These are phyloP conservation scores for Scaptomyza reducta DNA, from an alignment of 2,888 invertebrate species.

Conservation along the genomic window DNA sequence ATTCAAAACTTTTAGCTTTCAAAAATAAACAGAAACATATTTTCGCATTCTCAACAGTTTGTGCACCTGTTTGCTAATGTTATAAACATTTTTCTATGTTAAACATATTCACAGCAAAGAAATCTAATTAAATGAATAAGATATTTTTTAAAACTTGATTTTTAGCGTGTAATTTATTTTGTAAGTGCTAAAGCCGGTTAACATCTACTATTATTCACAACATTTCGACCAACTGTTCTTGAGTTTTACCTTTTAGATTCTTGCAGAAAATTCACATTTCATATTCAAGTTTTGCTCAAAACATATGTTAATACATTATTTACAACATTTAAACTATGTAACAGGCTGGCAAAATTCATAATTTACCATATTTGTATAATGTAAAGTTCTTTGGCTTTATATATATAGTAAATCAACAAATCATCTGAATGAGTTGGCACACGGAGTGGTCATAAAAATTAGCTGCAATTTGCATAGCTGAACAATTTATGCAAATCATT, in stretches of 20 bases:
- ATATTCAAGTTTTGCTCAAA: background rate
- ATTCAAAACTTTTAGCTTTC: too few relatives aligned
- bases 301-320: background rate
- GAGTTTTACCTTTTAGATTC: background rate
- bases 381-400: conserved; percentile 18
- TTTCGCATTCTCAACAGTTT: background rate
- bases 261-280: background rate
- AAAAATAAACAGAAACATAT: background rate
- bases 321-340: background rate
- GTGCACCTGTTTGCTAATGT: background rate
- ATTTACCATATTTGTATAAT: conserved; percentile 50
- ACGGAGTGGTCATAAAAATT: conserved; percentile 64
- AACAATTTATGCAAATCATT: conserved; percentile 73
- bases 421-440: conserved; percentile 40
- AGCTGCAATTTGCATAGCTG: conserved; percentile 74
- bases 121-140: background rate
- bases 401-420: conserved; percentile 18
- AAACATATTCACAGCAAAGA: background rate
- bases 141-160: background rate
- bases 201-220: background rate
- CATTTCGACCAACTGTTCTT: background rate
- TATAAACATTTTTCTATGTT: background rate
- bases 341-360: conserved; percentile 33
- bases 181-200: background rate
- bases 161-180: background rate